Evolutionary conservation across 2,797 vertebrate genomes (phyloP), one percentile per base, ranked within the genome.

Genomic region (Oreortyx pictus): DNA sequence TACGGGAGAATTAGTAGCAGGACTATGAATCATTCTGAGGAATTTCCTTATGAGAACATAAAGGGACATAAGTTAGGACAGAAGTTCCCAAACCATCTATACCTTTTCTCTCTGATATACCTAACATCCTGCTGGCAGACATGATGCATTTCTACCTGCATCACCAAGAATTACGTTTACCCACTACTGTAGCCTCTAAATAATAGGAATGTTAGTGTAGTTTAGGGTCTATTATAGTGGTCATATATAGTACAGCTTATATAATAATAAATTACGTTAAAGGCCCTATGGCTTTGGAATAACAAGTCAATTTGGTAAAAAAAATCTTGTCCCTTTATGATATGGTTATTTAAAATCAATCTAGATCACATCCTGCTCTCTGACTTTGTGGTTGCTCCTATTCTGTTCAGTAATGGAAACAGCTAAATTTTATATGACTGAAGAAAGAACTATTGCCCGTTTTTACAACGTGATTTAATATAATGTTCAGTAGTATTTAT

Each of bases 11-110:
- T 66, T 52, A 90, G 75, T 37, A 77, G 82, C 23, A 78, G 39
- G 14, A 66, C 46, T 75, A 73, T 68, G 23, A 73, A 82, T 18
- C 19, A 39, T 54, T 74, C 60, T 7, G 6, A 83, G 12, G 6
- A 49, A 79, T 56, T 86, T 91, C 68, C 82, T 78, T 62, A 44
- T 2, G 27, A 83, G 62, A 49, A 92, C 37, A 88, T n/a, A 81
- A 81, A 76, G 50, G 46, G 6, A 64, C 59, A 29, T 44, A 57
- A 64, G 37, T 61, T 22, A 92, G 50, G 57, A 67, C 10, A 3
- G 25, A 18, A 33, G 7, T 6, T 59, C 14, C 23, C 35, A 50
- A 68, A 68, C 41, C 61, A 3, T 17, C 37, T 54, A 14, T 43
- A 43, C 14, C 14, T 59, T 85, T 80, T 60, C 6, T 39, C 18